A percentile compares a stretch with the other conserved stretches of the same genome.
Evolutionary conservation across 2,113 vertebrate species (phyloP).

Genomic region (Myodes glareolus): DNA sequence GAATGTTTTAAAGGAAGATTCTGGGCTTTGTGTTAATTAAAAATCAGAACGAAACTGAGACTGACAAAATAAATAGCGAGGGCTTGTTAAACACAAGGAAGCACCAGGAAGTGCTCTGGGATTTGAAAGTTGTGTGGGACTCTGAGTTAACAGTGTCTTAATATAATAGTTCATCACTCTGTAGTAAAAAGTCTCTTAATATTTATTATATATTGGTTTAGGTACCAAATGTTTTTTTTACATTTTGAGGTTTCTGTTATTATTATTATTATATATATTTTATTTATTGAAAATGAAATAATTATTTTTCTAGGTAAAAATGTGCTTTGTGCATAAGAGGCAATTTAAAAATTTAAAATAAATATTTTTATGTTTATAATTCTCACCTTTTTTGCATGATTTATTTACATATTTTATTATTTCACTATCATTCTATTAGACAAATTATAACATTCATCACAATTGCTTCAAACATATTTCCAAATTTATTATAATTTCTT

Average conservation of each 20-base stretch:
- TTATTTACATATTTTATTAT: background rate
- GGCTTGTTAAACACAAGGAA: conserved; percentile 9
- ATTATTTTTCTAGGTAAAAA: background rate
- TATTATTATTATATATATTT: background rate
- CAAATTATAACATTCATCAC: background rate
- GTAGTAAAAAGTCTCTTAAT: background rate
- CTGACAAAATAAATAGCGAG: conserved; percentile 58
- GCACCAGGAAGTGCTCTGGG: background rate
- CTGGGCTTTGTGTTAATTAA: conserved; percentile 71
- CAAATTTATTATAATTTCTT: background rate
- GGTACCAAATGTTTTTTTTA: background rate
- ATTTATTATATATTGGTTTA: background rate
- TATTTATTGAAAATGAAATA: background rate
- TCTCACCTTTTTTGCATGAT: background rate
- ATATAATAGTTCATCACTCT: conserved; percentile 1
- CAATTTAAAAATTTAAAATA: background rate
- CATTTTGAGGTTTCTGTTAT: background rate
- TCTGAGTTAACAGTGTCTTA: conserved; percentile 33
- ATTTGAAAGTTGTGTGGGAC: conserved; percentile 57
- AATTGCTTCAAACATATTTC: background rate
- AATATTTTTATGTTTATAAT: background rate
- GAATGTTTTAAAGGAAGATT: conserved; percentile 52
- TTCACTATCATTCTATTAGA: background rate
- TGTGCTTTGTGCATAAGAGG: background rate
- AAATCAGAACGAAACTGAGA: conserved; percentile 49